Conservation (phyloP, 1,140 invertebrate species). For the Lepidurus packardi region DNA sequence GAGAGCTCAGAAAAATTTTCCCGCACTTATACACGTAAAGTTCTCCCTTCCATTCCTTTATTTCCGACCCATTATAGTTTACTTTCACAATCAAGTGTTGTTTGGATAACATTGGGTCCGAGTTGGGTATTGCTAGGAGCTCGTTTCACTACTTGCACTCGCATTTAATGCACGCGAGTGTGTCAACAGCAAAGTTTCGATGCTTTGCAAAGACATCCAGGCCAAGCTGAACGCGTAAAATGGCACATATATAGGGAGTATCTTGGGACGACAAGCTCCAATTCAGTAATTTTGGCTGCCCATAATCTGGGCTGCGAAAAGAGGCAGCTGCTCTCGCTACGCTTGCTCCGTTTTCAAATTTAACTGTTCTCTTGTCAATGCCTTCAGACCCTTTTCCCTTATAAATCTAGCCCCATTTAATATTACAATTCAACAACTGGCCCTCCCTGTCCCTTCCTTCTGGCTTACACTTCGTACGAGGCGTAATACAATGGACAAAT, state of each 20-base stretch:
- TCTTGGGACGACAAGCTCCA: not conserved
- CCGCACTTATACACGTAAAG: not conserved
- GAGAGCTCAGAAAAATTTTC: not conserved
- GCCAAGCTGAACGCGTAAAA: too few relatives aligned
- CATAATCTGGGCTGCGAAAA: not conserved
- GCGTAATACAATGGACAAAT: not conserved
- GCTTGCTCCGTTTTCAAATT: not conserved
- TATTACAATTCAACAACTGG: slow-evolving; percentile 1
- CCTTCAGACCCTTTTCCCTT: not conserved
- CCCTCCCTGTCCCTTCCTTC: not conserved
- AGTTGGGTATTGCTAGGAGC: not conserved
- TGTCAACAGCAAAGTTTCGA: too few relatives aligned
- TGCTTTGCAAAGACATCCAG: too few relatives aligned
- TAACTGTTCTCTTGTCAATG: slow-evolving; percentile 3
- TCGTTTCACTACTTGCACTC: not conserved
- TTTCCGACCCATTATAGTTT: not conserved
- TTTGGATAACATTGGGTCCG: not conserved
- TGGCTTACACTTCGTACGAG: not conserved
- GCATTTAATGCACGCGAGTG: too few relatives aligned
- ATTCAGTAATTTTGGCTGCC: not conserved
- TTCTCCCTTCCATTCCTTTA: not conserved
- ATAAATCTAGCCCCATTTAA: not conserved
- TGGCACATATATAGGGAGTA: too few relatives aligned
- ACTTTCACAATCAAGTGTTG: slow-evolving; percentile 1
- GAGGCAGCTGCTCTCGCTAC: not conserved